Base-by-base conservation (phyloP, 1,140 invertebrate genomes). In the Drosophila watanabei region DNA sequence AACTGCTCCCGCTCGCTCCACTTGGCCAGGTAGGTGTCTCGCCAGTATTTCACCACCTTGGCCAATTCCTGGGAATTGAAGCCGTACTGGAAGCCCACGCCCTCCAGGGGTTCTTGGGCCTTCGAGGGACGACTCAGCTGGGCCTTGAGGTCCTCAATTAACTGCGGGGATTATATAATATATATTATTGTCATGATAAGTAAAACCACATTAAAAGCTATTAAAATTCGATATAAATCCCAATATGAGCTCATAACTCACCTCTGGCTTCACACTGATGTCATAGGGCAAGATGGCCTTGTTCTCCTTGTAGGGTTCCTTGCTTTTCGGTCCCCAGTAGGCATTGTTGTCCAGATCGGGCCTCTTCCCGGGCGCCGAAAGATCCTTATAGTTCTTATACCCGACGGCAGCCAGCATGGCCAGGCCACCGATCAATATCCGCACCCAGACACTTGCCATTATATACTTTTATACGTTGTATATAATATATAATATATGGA, bases 31-130 rank as follows among this genome's bases (percentile, higher is more conserved):
- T 97, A 98, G 20, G 95, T 94, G n/a, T 95, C 95, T 6, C 93
- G 87, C 97, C 97, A 97, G 92, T 97, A 96, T 35, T 95, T 93
- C 16, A 97, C 80, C 28, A 98, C 93, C 63, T 95, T 94, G 43
- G 95, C 93, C 33, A 98, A 92, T 84, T 96, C 95, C 30, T 95
- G 93, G 0, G 95, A 93, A 92, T 97, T 97, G 71, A 98, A 96
- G 10, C 97, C 97, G 92, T 97, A 98, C 62, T 95, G 92, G 75
- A 97, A 98, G 46, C 95, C 94, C 5, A 95, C 93, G 20, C 95
- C 95, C 91, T 97, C 95, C 56, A 98, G 80, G 2, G 96, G 95
- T 13, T 94, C 93, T 33, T 94, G 94, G 11, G 96, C 94, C 24
- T 94, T 89, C 11, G 94, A 90, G 39, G 95, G 93, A 32, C 94